Conservation (phyloP, 1,140 invertebrate genomes). For the Aphidius ervi region DNA sequence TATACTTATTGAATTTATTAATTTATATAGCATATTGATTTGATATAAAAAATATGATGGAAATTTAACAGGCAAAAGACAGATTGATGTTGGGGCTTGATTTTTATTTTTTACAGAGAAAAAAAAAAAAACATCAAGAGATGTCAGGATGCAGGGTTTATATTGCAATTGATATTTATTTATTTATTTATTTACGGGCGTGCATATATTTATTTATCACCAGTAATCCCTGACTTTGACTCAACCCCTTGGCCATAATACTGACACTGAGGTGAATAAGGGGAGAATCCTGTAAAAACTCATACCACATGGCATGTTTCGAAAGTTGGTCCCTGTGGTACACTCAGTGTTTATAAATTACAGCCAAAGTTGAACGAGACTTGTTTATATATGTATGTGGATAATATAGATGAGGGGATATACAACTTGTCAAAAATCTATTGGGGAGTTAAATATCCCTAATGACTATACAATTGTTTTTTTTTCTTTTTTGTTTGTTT, state of each 20-base stretch:
- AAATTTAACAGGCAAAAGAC: too few relatives aligned
- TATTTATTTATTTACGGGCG: conserved; percentile 40
- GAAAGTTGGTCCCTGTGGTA: conserved; percentile 42
- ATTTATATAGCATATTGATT: too few relatives aligned
- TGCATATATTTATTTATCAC: conserved; percentile 51
- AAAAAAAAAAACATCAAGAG: background rate
- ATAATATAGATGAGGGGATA: conserved; percentile 34
- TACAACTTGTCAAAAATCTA: conserved; percentile 50
- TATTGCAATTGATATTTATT: conserved; percentile 25
- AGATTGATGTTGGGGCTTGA: too few relatives aligned
- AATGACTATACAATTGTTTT: conserved; percentile 46
- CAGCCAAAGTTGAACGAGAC: conserved; percentile 44
- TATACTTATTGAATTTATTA: too few relatives aligned
- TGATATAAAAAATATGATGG: too few relatives aligned
- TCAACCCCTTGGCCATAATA: conserved; percentile 12
- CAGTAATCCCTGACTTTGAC: conserved; percentile 51
- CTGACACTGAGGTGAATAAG: conserved; percentile 17
- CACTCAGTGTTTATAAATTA: conserved; percentile 45
- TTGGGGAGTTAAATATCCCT: conserved; percentile 45
- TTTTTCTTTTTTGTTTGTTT: background rate
- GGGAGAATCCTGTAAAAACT: conserved; percentile 6
- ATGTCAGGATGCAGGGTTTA: background rate
- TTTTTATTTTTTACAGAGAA: background rate
- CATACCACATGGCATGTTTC: conserved; percentile 48
- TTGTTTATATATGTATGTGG: conserved; percentile 20